Base-by-base conservation (phyloP, 2,797 vertebrate genomes). In the Melanogrammus aeglefinus region DNA sequence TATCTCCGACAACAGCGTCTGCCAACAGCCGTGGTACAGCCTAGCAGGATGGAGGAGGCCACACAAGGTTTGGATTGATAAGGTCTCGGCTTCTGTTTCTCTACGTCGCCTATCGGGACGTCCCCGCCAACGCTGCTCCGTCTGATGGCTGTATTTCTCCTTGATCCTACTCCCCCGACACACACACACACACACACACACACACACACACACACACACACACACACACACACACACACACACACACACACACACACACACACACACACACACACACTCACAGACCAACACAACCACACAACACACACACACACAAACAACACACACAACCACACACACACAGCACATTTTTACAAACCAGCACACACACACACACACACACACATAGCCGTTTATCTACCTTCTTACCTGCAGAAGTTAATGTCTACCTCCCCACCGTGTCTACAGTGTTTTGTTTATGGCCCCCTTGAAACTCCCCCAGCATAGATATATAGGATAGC, bases 371-470 rank as follows among this genome's bases (percentile, higher is more conserved):
- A 74, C 70, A 77, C 77, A 76, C 81, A 77, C 38, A 71, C 63
- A 72, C 77, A 81, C 47, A 75, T 69, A 41, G n/a, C 77, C 79
- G 84, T 86, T 88, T 82, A 86, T 86, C 85, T 83, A 76, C 44
- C 77, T 78, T 81, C 75, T 85, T 84, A 84, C 87, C 85, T 74
- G 74, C 80, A 57, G 78, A 86, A 77, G 79, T 82, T 85, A 85
- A 89, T 82, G 82, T 79, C 78, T 80, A 77, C 81, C 80, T 84
- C 84, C 87, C 84, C 78, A 87, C 87, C 80, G 84, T 85, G 87
- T 78, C 81, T 69, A 74, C 75, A 35, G 51, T 77, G 72, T 75
- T 83, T 81, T 73, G 72, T 75, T 47, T 38, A 24, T 74, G 71
- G 41, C 78, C 73, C 24, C 76, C 77, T 80, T 80, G 38, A n/a